phyloP scores from a whole-genome alignment of 2,797 vertebrate species.

The Diglossa cyanea region DNA sequence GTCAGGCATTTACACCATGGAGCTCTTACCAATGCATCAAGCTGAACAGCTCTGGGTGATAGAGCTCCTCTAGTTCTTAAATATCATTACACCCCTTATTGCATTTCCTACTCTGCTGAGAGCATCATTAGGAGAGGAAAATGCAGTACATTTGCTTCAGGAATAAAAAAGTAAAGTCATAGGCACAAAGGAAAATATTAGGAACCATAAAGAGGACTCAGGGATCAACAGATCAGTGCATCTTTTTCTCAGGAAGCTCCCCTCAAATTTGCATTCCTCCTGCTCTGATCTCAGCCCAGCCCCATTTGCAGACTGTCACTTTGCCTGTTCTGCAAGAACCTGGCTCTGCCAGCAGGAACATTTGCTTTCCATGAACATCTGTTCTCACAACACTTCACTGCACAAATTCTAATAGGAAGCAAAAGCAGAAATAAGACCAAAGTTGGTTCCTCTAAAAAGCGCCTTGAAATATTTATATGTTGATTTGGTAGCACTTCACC shows the following conservation, averaged over 20 bases:
- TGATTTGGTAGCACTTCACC: not conserved
- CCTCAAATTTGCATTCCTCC: not conserved
- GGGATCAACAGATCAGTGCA: not conserved
- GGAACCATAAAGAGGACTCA: not conserved
- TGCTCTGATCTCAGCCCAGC: not conserved
- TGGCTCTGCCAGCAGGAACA: not conserved
- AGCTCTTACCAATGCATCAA: not conserved
- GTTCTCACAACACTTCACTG: not conserved
- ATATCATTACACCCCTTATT: not conserved
- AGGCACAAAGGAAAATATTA: not conserved
- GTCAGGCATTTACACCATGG: not conserved
- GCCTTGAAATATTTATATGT: not conserved
- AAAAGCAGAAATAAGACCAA: not conserved
- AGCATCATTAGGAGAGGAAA: not conserved
- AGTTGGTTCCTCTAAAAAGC: not conserved
- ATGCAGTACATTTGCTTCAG: not conserved
- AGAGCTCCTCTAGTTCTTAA: not conserved
- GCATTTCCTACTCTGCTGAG: not conserved
- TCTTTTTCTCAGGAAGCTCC: not conserved
- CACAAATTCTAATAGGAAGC: not conserved
- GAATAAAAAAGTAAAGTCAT: not conserved
- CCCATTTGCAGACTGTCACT: not conserved
- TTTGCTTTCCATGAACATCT: not conserved
- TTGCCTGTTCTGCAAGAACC: not conserved
- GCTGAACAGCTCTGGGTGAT: not conserved